Percentiles rank a stretch among this genome's conserved stretches.
phyloP scores from a whole-genome alignment of 2,888 invertebrate genomes.

The Drosophila mettleri region DNA sequence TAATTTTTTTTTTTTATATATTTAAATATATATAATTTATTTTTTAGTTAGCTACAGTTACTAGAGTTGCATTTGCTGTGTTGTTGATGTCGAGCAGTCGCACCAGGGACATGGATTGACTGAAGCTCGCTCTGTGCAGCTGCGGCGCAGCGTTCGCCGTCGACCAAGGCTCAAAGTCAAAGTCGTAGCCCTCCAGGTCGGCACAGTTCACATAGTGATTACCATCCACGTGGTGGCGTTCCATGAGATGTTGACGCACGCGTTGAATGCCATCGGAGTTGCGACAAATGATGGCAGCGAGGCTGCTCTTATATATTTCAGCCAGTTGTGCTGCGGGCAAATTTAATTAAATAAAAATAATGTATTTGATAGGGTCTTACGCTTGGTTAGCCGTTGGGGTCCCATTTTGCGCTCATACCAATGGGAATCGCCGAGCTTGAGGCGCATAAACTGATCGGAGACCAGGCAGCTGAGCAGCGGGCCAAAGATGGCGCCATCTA shows the following conservation, averaged over 20 bases:
- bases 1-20: too few relatives aligned
- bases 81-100: conserved; percentile 31
- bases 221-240: conserved; percentile 86
- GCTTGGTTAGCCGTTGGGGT: conserved; percentile 88
- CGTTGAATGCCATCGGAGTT: conserved; percentile 89
- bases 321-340: conserved; percentile 88
- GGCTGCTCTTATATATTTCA: conserved; percentile 91
- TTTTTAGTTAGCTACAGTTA: conserved; percentile 8
- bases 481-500: conserved; percentile 90
- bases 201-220: conserved; percentile 89
- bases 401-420: conserved; percentile 93
- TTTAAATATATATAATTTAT: not conserved
- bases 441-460: conserved; percentile 92
- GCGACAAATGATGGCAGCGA: conserved; percentile 91
- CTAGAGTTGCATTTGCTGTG: conserved; percentile 1
- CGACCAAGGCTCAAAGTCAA: conserved; percentile 87
- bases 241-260: conserved; percentile 90
- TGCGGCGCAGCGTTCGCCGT: conserved; percentile 25
- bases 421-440: conserved; percentile 93
- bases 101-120: conserved; percentile 58
- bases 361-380: conserved; percentile 84
- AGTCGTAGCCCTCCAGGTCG: conserved; percentile 87
- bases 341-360: not conserved
- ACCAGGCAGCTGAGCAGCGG: conserved; percentile 94
- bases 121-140: conserved; percentile 61